These are phyloP conservation scores for Pardosa pseudoannulata DNA, from an alignment of 2,888 invertebrate species.

Conservation along the genomic window DNA sequence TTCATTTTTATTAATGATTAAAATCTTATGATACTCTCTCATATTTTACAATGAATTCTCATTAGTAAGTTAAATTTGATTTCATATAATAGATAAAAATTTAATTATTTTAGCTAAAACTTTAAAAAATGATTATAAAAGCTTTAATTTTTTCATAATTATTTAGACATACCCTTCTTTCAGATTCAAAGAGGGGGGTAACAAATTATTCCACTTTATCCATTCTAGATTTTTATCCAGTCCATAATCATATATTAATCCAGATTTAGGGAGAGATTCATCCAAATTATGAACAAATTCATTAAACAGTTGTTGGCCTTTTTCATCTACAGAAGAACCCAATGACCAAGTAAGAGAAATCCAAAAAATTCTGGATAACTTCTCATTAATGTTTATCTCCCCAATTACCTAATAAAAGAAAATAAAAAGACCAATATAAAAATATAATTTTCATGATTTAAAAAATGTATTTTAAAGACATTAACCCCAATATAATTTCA, in stretches of 20 bases:
- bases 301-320: conserved; percentile 23
- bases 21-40: no score
- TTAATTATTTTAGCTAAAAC: no score
- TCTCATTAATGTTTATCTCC: conserved; percentile 2
- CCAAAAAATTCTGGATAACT: conserved; percentile 46
- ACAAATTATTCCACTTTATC: conserved; percentile 4
- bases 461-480: no score
- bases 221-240: conserved; percentile 43
- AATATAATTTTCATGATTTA: neutral
- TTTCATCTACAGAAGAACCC: conserved; percentile 32
- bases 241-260: conserved; percentile 26
- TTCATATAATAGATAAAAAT: no score
- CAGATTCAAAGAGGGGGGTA: neutral
- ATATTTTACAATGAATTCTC: no score
- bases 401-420: neutral
- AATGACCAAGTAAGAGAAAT: conserved; percentile 39
- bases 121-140: no score
- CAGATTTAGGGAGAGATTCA: conserved; percentile 17
- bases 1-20: no score
- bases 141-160: no score
- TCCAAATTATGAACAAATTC: conserved; percentile 24
- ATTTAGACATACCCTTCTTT: conserved; percentile 20
- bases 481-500: no score
- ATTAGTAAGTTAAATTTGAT: no score
- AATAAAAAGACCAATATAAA: no score